Conservation (phyloP, 2,797 vertebrate genomes). For the Trichosurus vulpecula region DNA sequence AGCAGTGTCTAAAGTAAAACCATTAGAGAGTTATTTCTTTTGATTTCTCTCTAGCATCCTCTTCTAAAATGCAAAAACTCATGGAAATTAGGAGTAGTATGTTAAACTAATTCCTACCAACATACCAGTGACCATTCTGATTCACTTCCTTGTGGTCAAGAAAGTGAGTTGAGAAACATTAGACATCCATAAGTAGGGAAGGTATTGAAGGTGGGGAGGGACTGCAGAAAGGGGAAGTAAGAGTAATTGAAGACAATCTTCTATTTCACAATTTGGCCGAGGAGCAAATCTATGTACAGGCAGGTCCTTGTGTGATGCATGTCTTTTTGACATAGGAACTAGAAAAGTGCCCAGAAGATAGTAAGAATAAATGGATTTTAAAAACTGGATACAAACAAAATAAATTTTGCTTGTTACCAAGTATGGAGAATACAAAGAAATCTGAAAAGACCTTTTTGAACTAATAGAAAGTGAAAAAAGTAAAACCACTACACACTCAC, state of each 20-base stretch:
- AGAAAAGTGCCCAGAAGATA: background rate
- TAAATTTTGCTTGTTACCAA: background rate
- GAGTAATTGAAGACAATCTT: background rate
- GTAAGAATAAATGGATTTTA: background rate
- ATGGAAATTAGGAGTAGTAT: background rate
- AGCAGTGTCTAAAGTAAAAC: background rate
- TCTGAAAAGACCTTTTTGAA: background rate
- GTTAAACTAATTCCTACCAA: slow-evolving; percentile 13
- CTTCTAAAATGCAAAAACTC: slow-evolving; percentile 16
- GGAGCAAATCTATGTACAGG: background rate
- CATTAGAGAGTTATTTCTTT: background rate
- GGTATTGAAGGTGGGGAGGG: background rate
- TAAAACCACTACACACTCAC: background rate
- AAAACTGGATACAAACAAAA: slow-evolving; percentile 6
- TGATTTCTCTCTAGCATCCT: background rate
- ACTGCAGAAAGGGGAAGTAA: background rate
- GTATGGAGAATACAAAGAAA: background rate
- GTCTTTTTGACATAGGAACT: background rate
- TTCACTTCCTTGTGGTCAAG: background rate
- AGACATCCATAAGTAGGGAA: background rate
- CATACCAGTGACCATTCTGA: background rate
- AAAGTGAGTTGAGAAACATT: background rate
- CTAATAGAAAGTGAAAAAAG: background rate
- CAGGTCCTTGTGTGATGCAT: background rate
- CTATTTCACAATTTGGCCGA: background rate